These are phyloP conservation scores for Hydroisotoma schaefferi DNA, from an alignment of 2,888 invertebrate genomes.

Conservation along the genomic window DNA sequence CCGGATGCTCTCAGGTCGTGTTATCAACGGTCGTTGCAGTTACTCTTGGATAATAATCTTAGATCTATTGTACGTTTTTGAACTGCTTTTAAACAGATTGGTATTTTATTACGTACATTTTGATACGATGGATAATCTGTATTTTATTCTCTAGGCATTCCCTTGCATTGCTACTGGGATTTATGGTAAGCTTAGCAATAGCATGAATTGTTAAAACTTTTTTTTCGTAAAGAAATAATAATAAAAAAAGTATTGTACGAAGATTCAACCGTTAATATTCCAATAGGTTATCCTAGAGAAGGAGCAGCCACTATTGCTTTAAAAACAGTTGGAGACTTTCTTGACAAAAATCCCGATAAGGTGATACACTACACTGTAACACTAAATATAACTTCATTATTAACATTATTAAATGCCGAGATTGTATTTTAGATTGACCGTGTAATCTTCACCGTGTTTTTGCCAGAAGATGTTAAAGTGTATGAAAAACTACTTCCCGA, in stretches of 20 bases:
- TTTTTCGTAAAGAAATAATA: too few relatives aligned
- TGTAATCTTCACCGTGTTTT: constrained; percentile 76
- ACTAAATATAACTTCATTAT: neutral
- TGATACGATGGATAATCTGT: neutral
- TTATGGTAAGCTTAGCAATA: constrained; percentile 58
- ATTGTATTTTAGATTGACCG: constrained; percentile 61
- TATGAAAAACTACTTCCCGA: constrained; percentile 68
- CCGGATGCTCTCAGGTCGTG: constrained; percentile 63
- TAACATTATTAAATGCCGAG: neutral
- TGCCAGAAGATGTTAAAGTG: constrained; percentile 66
- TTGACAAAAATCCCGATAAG: constrained; percentile 51
- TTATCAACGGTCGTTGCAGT: constrained; percentile 65
- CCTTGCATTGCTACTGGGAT: constrained; percentile 91
- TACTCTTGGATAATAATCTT: constrained; percentile 59
- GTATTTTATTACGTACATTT: neutral
- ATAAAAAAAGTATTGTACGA: too few relatives aligned
- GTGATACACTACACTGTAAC: too few relatives aligned
- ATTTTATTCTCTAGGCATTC: constrained; percentile 59
- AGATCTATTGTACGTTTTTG: constrained; percentile 59
- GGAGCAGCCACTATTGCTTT: constrained; percentile 73
- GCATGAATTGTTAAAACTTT: constrained; percentile 4
- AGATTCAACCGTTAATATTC: too few relatives aligned
- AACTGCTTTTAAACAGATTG: neutral
- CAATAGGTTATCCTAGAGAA: constrained; percentile 68
- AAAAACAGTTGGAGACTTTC: constrained; percentile 62